Base-by-base conservation (phyloP, 2,113 vertebrate species). In the Neogale vison region DNA sequence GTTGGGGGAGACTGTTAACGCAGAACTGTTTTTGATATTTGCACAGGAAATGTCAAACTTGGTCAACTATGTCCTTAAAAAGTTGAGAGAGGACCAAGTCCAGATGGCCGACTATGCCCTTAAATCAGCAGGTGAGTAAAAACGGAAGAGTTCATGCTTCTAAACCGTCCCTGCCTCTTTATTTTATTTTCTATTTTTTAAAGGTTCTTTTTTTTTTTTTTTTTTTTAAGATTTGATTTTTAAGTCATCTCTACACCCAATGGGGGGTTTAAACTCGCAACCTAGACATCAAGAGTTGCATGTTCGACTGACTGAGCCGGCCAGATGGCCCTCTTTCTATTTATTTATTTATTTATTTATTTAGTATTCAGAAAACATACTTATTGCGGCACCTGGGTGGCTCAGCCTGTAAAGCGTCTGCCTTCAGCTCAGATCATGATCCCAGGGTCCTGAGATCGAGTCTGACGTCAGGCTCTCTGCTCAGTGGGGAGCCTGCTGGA, bases 51-150 rank as follows among this genome's bases (percentile, higher is more conserved):
- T 95, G 71, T 93, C 93, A 29, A 52, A n/a, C 42, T 95, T 98
- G 95, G 96, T 97, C 12, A 86, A 97, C 47, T 97, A 97, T 4
- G n/a, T 98, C 2, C 97, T 98, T 61, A 98, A 97, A 81, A 97
- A 88, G 93, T 42, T 95, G 45, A 95, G 97, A 92, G 97, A 83
- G 12, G 98, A 98, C 84, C 95, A 96, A 55, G 96, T 98, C 21
- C 97, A 97, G 87, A 97, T 96, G 98, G 97, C 97, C 6, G 98
- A 98, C 65, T 98, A 98, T 2, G 98, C 98, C 6, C 95, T 98
- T 3, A 97, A 97, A 95, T 98, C 97, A 0, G 97, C 98, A 4
- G 98, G 98, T 98, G 52, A 96, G 98, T 82, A 47, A 42, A 12
- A 36, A 29, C 13, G 18, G 42, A 24, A 80, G 36, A 9, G 9